Evolutionary conservation across 2,888 invertebrate species (phyloP), one percentile per base, ranked within the genome.

Genomic region (Dynastes maya): DNA sequence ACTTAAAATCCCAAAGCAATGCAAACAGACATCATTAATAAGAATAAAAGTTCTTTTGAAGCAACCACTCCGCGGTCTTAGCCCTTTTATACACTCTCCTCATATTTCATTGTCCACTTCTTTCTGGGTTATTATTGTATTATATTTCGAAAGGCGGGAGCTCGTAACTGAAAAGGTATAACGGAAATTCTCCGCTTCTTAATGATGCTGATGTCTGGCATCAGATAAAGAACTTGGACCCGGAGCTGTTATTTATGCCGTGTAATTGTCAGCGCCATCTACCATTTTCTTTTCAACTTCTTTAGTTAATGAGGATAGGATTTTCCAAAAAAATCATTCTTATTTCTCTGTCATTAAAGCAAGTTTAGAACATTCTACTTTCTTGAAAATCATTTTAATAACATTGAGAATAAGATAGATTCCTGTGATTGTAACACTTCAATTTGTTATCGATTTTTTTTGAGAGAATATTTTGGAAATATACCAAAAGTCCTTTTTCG

Each of bases 101-200:
- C 64, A 64, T 40, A 64, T 64, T 64, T 64, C 64, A 64, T 37
- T 64, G 64, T 64, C 64, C 64, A 64, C 64, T 64, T 64, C 27
- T 64, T 64, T n/a, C 32, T 61, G 8, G 45, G 45, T 58, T 58
- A 58, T 58, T 58, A 58, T 64, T 37, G 32, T 64, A 64, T 64
- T 64, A 64, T 64, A 64, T 64, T 32, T 64, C 64, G 64, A 64
- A 64, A 5, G 37, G 16, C 40, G 32, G 32, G 13, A 32, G 13
- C 37, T 32, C 32, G 11, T 64, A 11, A 63, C 13, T 16, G 37
- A 64, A 11, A 11, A 11, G 45, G 11, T 11, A 11, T 37, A 37
- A n/a, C 37, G 13, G 64, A 64, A n/a, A 64, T 64, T 64, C 64
- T 37, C 32, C 40, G 13, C 40, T 37, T 64, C 32, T 32, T 64